Percentiles rank a stretch among this genome's conserved stretches.
phyloP scores from a whole-genome alignment of 2,888 invertebrate genomes.

The Euproctis similis region DNA sequence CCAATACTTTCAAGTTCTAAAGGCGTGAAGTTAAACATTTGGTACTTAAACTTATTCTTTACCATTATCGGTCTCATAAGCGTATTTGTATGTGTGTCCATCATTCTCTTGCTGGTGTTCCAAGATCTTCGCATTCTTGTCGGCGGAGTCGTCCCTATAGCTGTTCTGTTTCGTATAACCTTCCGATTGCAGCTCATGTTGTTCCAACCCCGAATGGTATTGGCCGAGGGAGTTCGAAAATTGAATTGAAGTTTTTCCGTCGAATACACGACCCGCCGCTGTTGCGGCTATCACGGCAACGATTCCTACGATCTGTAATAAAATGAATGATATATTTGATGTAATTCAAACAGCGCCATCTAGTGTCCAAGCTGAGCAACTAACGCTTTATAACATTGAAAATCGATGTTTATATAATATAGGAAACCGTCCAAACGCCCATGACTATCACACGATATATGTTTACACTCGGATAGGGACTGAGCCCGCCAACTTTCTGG shows the following conservation, averaged over 20 bases:
- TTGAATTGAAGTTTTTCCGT: slow-evolving; percentile 23
- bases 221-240: slow-evolving; percentile 37
- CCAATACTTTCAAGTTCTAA: too few species aligned
- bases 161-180: slow-evolving; percentile 17
- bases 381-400: too few species aligned
- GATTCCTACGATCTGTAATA: slow-evolving; percentile 40
- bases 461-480: too few species aligned
- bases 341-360: too few species aligned
- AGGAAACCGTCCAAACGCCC: too few species aligned
- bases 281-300: slow-evolving; percentile 44
- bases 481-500: too few species aligned
- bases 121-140: slow-evolving; percentile 46
- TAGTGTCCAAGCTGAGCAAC: too few species aligned
- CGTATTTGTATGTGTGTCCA: slow-evolving; percentile 53
- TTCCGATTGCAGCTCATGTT: slow-evolving; percentile 39
- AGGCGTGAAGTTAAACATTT: too few species aligned
- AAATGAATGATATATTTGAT: not conserved
- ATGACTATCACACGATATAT: too few species aligned
- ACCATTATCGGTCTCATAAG: slow-evolving; percentile 80
- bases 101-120: slow-evolving; percentile 39
- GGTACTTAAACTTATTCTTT: slow-evolving; percentile 14
- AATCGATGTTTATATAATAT: too few species aligned
- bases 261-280: slow-evolving; percentile 42
- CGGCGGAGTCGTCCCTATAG: slow-evolving; percentile 9
- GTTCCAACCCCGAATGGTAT: slow-evolving; percentile 44